Base-by-base conservation (phyloP, 2,888 invertebrate genomes). In the Isotomurus palustris region DNA sequence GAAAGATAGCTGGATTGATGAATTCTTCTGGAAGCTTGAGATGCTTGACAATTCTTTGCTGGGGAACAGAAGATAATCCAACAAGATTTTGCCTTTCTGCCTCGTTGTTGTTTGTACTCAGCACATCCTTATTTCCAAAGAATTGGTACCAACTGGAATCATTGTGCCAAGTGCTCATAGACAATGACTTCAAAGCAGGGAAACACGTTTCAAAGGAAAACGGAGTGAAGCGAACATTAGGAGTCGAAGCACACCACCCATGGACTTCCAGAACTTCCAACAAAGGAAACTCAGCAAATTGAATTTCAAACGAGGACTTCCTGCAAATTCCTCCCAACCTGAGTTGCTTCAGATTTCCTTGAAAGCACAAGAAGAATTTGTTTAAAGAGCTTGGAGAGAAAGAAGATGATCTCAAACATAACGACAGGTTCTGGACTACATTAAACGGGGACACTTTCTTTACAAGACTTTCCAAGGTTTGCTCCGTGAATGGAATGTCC, bases 21-120 rank as follows among this genome's bases (percentile, higher is more conserved):
- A 64, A 58, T 32, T 60, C 58, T 48, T 60, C 60, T 2, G 64
- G 64, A 10, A 64, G 38, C 36, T 64, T 64, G 2, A 64, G 27
- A 6, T 8, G 5, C 19, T 53, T 45, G 3, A 45, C 21, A 38
- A 12, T 14, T 27, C 5, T 21, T 55, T 43, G 12, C 49, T 50
- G 12, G n/a, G n/a, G n/a, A n/a, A n/a, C n/a, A n/a, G n/a, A n/a
- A n/a, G n/a, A n/a, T n/a, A n/a, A n/a, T n/a, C n/a, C n/a, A n/a
- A n/a, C n/a, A n/a, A n/a, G n/a, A n/a, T n/a, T n/a, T n/a, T n/a
- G n/a, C n/a, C n/a, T n/a, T n/a, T n/a, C n/a, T n/a, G n/a, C n/a
- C n/a, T n/a, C n/a, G n/a, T n/a, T n/a, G n/a, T n/a, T n/a, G n/a
- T n/a, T n/a, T n/a, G n/a, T n/a, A n/a, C n/a, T n/a, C n/a, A n/a